Evolutionary conservation across 2,797 vertebrate genomes (phyloP).

Genomic region (Miichthys miiuy): DNA sequence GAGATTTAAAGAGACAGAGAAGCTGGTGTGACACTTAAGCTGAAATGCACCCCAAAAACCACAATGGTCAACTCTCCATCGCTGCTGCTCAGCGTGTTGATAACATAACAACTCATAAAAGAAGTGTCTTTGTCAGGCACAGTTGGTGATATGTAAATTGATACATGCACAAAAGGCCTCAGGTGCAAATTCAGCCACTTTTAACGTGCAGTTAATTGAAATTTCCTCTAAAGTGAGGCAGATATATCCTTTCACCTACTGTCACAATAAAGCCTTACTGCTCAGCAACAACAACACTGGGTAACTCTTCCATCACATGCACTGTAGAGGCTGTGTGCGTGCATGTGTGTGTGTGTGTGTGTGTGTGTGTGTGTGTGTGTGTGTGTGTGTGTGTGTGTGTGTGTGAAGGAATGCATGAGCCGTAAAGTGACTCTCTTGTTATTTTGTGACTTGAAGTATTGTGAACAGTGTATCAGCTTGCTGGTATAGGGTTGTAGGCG

Average conservation of each 20-base stretch:
- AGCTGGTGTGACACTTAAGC: conserved; percentile 33
- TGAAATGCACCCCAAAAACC: conserved; percentile 10
- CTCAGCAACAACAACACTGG: conserved; percentile 24
- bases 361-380: conserved; percentile 47
- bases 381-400: conserved; percentile 54
- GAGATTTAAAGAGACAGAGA: conserved; percentile 73
- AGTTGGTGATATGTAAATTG: conserved; percentile 34
- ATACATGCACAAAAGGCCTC: conserved; percentile 16
- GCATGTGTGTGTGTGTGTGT: conserved; percentile 68
- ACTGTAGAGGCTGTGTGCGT: conserved; percentile 26
- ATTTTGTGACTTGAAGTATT: conserved; percentile 75
- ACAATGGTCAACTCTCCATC: conserved; percentile 20
- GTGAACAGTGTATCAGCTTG: conserved; percentile 79
- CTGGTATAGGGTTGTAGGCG: conserved; percentile 77
- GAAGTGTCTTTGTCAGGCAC: conserved; percentile 50
- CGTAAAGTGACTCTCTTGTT: conserved; percentile 85
- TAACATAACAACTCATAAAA: conserved; percentile 49
- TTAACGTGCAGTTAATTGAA: neutral
- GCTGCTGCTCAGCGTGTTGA: conserved; percentile 22
- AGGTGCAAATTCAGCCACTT: conserved; percentile 19
- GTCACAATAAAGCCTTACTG: conserved; percentile 39
- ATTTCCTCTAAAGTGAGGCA: conserved; percentile 22
- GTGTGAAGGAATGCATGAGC: conserved; percentile 76
- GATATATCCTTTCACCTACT: conserved; percentile 28
- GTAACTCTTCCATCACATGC: conserved; percentile 34